Evolutionary conservation across 2,113 vertebrate species (phyloP), one percentile per base, ranked within the genome.

Genomic region (Charadrius vociferus): DNA sequence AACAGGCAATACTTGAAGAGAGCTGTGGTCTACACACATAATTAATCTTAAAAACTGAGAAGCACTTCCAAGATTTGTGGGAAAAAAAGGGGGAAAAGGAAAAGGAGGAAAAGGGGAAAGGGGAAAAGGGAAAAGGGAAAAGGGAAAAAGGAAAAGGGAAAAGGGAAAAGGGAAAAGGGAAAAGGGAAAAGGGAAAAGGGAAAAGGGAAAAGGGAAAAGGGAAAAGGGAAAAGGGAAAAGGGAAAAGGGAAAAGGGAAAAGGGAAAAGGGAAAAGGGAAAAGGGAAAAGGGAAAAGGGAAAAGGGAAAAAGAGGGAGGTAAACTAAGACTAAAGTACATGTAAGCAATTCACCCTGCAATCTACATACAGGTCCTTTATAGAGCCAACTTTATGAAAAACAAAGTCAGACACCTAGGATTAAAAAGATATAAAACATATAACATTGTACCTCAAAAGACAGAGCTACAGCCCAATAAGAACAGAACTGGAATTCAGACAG

Each of bases 11-110:
- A 59, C 2, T 2, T 43, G 36, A 92, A 90, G 26, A 77, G 50
- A 55, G 12, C 47, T 56, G 34, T 45, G 39, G 65, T 81, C 86
- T 95, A 95, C 78, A 74, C 29, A 82, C 41, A 81, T 71, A 96
- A 87, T 80, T 77, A 37, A 58, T 70, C 66, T 72, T 83, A 55
- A 56, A 47, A 70, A 32, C 26, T 27, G 16, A 71, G 16, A 65
- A 86, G 74, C 3, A 27, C 32, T 68, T 41, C 26, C 13, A 77
- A 85, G 7, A 47, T 92, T 80, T 65, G 14, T 24, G 5, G 27
- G 15, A 9, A 3, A 41, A 30, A 39, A 21, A 21, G 1, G 12
- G 6, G 20, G 20, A 26, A 12, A 23, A 2, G 11, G 39, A 7
- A 37, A 26, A 30, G 20, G 10, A 2, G 13, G 15, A 16, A 16